A percentile compares a stretch with the other conserved stretches of the same genome.
Evolutionary conservation across 2,113 vertebrate genomes (phyloP).

Genomic region (Gulo gulo): DNA sequence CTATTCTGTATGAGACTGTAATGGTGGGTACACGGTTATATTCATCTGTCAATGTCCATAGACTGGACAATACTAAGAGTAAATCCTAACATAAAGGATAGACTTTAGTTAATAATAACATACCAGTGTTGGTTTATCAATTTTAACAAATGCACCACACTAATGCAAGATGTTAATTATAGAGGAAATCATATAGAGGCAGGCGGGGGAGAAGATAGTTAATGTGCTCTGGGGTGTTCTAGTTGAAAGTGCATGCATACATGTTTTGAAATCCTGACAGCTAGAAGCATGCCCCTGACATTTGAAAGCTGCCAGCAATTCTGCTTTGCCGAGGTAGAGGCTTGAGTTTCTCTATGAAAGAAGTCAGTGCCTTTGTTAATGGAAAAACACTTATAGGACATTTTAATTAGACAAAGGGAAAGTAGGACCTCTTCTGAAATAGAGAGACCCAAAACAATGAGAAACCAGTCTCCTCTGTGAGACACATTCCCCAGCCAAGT

Average conservation of each 20-base stretch:
- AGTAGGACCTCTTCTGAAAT: not conserved
- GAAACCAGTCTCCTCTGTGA: not conserved
- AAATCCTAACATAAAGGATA: not conserved
- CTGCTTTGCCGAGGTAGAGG: not conserved
- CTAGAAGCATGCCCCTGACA: not conserved
- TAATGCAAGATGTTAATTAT: not conserved
- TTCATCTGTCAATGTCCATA: not conserved
- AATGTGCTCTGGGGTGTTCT: not conserved
- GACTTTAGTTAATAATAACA: not conserved
- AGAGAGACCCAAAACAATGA: not conserved
- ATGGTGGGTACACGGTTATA: not conserved
- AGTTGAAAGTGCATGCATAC: rapidly evolving
- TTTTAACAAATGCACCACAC: not conserved
- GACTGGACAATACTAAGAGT: not conserved
- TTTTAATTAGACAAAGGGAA: conserved; percentile 17
- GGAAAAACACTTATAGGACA: not conserved
- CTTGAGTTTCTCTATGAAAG: not conserved
- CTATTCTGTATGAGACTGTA: not conserved
- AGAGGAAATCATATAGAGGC: not conserved
- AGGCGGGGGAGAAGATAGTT: not conserved
- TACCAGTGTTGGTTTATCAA: not conserved
- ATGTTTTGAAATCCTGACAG: not conserved
- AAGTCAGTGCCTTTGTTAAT: not conserved
- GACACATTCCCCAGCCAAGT: rapidly evolving
- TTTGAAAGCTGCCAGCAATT: not conserved